Base-by-base conservation (phyloP, 1,140 invertebrate genomes). In the Temnothorax nylanderi region DNA sequence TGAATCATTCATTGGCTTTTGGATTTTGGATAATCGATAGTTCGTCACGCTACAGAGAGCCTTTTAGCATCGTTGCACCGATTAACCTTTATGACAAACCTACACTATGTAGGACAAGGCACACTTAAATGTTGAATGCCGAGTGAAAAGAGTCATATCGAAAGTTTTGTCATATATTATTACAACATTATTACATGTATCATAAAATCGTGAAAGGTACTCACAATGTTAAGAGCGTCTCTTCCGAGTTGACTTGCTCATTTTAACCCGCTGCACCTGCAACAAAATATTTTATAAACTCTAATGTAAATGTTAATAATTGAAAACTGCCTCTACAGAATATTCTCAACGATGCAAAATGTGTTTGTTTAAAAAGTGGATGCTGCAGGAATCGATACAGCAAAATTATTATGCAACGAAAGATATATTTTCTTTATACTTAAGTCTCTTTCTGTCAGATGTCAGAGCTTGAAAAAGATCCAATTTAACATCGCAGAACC, bases 221-320 rank as follows among this genome's bases (percentile, higher is more conserved):
- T 93, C 80, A 91, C 93, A 92, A 90, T 89, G 89, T 93, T 93
- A 94, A 94, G 92, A 93, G 78, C 90, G 91, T 93, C 90, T 93
- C 88, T 93, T 91, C 89, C 91, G 93, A 86, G 91, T 93, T 91
- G 90, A 91, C 91, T 92, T 93, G 89, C 88, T 93, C 93, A 94
- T 94, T 92, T 93, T 94, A 92, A 72, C 92, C 89, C 78, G 74
- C 86, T 81, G 86, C 91, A 92, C 89, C 92, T 90, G 77, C 71
- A 62, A 88, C 76, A 90, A 72, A 82, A 89, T 86, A 93, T 86
- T 74, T 89, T 88, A 90, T 89, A 85, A 90, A 90, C 54, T 85
- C 89, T 91, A 89, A 88, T 81, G 71, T 67, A 87, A 86, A 82
- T 90, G 78, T 89, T 82, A 88, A 47, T 47, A 87, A 58, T 51